Base-by-base conservation (phyloP, 2,797 vertebrate genomes). In the Poeciliopsis gracilis region DNA sequence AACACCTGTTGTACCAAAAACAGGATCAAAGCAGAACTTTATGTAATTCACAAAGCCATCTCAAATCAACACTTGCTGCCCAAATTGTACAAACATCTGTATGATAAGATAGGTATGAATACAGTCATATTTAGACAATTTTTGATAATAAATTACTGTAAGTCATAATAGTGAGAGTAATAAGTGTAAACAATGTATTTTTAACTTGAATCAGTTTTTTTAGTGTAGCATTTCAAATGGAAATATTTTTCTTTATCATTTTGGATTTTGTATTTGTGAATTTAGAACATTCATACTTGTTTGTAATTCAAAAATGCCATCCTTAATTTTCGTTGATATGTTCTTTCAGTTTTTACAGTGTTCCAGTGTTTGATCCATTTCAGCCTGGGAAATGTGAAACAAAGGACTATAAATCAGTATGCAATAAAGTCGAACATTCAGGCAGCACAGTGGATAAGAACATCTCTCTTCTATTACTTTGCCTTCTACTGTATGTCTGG, bases 401-500 rank as follows among this genome's bases (percentile, higher is more conserved):
- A 25, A 36, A 73, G 51, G 18, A 73, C n/a, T 43, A 15, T n/a
- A 41, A 41, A 13, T 59, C 12, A 12, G 51, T 6, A 46, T 59
- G 43, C 25, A 49, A 47, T 36, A 20, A 45, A 23, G 0, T 36
- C 59, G n/a, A 36, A 15, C 69, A 43, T 41, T 55, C 25, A n/a
- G 10, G 3, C 13, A 71, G 15, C 43, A 38, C 66, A 8, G 0
- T 10, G 33, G 45, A 76, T 47, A 66, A 49, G 43, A 77, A 71
- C 49, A 55, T 70, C n/a, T 33, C 43, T 9, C 30, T 70, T 30
- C 3, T 28, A 38, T 90, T 82, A 77, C 81, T 91, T 82, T 72
- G 76, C 84, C 20, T 66, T 80, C 57, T 87, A 81, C 81, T 73
- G 3, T 38, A 66, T 66, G 38, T 86, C 78, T 73, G 73, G 85